Conservation (phyloP, 2,888 invertebrate species). For the Tiliacea citrago region DNA sequence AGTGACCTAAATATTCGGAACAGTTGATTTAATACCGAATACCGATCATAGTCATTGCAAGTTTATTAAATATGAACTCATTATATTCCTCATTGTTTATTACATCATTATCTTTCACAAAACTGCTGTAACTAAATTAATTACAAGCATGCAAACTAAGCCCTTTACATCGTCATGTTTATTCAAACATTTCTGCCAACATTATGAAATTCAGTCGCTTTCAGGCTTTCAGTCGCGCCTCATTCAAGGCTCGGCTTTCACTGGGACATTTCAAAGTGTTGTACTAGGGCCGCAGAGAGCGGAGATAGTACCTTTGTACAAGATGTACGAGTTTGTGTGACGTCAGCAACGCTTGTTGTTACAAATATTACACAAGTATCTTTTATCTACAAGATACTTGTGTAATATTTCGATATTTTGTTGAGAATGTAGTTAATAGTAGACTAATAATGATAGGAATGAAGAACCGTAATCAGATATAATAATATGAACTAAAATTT, state of each 20-base stretch:
- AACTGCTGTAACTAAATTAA: slow-evolving; percentile 17
- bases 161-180: slow-evolving; percentile 29
- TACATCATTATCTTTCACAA: background rate
- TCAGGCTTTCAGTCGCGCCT: slow-evolving; percentile 37
- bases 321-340: slow-evolving; percentile 23
- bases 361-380: background rate
- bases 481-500: background rate
- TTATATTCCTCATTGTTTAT: background rate
- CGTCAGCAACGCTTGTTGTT: slow-evolving; percentile 8
- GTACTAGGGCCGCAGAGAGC: slow-evolving; percentile 29
- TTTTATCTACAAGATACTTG: background rate
- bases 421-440: background rate
- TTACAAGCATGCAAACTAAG: slow-evolving; percentile 14
- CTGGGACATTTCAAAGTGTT: slow-evolving; percentile 50
- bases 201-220: slow-evolving; percentile 59
- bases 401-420: too few relatives aligned
- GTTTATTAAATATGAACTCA: background rate
- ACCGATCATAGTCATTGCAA: background rate
- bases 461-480: background rate
- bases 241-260: slow-evolving; percentile 54
- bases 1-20: too few relatives aligned
- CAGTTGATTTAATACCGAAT: too few relatives aligned
- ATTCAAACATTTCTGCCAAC: slow-evolving; percentile 35
- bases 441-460: too few relatives aligned
- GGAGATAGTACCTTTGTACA: slow-evolving; percentile 19